Evolutionary conservation across 2,888 invertebrate genomes (phyloP), one percentile per base, ranked within the genome.

Genomic region (Cyrtodaria siliqua): DNA sequence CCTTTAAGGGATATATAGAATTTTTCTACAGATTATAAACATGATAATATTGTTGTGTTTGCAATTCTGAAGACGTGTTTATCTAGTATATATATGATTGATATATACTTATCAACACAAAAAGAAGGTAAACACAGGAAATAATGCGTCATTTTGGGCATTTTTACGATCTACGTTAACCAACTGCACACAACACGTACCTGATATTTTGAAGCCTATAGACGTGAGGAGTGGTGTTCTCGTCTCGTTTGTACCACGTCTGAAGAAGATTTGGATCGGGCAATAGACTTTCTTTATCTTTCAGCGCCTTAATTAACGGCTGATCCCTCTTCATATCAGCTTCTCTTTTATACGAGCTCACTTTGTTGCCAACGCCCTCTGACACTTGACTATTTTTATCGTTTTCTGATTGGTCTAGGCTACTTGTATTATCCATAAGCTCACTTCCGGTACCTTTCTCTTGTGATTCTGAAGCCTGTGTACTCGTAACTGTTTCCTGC

Each of bases 231-330:
- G 86, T 76, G 14, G 84, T 61, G 74, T 93, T 93, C 44, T 91
- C 87, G 69, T 93, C 92, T 56, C 92, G 85, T n/a, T 84, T 77
- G 77, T 93, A 94, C 90, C 92, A 92, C 23, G 92, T 89, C 29
- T 89, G 86, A 29, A 94, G 85, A 0, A 92, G 74, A 33, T 89
- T 85, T 0, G 92, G 91, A 84, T 93, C 93, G 53, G 91, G 86
- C 6, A 88, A 64, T 4, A 72, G 72, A 0, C 82, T 79, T 42
- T 87, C 84, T n/a, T 82, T 79, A 1, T 86, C 87, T 59, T 72
- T 85, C 27, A 89, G 56, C 4, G 72, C 68, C 60, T 83, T 86
- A 2, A 89, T 79, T 20, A 78, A 16, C 33, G 4, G 33, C 33
- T 85, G 78, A 20, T 84, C 80, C 29, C 61, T 60, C 38, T 84